phyloP scores from a whole-genome alignment of 2,888 invertebrate genomes.

The Elegia similella region DNA sequence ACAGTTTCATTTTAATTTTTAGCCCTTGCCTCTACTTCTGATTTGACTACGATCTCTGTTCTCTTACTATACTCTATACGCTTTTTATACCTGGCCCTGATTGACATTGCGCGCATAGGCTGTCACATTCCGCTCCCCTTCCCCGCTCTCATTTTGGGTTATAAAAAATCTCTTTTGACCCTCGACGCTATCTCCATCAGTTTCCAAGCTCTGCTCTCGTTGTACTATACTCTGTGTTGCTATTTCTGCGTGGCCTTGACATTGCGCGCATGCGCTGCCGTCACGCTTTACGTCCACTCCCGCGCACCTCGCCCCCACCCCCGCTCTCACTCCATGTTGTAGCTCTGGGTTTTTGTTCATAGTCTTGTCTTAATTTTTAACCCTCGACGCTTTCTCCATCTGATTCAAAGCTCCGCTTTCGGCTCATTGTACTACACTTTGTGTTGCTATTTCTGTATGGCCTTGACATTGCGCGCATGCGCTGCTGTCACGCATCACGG shows the following conservation, averaged over 20 bases:
- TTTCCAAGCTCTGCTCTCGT: neutral
- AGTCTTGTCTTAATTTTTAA: neutral
- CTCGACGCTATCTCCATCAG: no score
- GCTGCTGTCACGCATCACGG: slow-evolving; percentile 31
- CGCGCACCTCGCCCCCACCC: slow-evolving; percentile 26
- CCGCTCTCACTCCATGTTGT: neutral
- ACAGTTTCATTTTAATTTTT: neutral
- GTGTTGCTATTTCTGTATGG: slow-evolving; percentile 24
- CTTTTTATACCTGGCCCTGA: slow-evolving; percentile 31
- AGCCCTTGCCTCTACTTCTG: neutral
- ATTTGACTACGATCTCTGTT: neutral
- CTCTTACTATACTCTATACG: neutral
- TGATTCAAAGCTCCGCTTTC: neutral
- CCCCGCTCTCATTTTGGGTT: slow-evolving; percentile 3
- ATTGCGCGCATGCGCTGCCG: slow-evolving; percentile 35
- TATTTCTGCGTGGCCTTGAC: slow-evolving; percentile 38
- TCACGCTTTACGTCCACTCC: slow-evolving; percentile 30
- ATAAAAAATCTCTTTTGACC: no score
- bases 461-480: slow-evolving; percentile 44
- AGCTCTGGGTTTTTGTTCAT: neutral
- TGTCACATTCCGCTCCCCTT: slow-evolving; percentile 24
- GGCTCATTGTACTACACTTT: neutral
- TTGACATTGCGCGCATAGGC: slow-evolving; percentile 42
- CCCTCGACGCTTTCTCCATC: neutral
- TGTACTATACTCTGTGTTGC: slow-evolving; percentile 4